phyloP scores from a whole-genome alignment of 1,140 invertebrate genomes.

The Dendroctonus valens region DNA sequence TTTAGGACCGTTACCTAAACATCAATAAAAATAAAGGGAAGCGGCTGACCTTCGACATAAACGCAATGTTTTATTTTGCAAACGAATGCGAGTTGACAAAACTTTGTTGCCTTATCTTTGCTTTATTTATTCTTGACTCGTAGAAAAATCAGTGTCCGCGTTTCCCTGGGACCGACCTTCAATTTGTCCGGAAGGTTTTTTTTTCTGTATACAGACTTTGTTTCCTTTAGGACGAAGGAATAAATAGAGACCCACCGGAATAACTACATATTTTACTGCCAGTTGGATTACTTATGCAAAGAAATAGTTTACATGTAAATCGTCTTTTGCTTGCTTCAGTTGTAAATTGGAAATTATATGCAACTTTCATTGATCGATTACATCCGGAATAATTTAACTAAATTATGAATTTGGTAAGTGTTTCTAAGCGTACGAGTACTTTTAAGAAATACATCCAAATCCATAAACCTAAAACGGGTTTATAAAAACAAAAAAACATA shows the following conservation, averaged over 20 bases:
- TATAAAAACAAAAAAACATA: too few species aligned
- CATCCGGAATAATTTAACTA: too few species aligned
- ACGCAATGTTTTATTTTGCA: conserved; percentile 17
- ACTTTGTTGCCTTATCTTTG: conserved; percentile 19
- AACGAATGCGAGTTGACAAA: conserved; percentile 24
- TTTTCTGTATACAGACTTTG: conserved; percentile 2
- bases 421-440: too few species aligned
- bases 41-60: conserved; percentile 7
- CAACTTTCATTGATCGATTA: too few species aligned
- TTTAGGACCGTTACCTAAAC: conserved; percentile 8
- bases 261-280: background rate
- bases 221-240: conserved; percentile 9
- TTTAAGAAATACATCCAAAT: too few species aligned
- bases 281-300: background rate
- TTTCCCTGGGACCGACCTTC: conserved; percentile 5
- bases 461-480: too few species aligned
- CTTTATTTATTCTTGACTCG: conserved; percentile 24
- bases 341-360: too few species aligned
- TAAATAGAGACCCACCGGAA: background rate
- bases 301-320: background rate
- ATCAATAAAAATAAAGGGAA: conserved; percentile 10
- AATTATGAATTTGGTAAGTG: too few species aligned
- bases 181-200: conserved; percentile 4
- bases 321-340: too few species aligned
- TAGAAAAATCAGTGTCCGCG: conserved; percentile 22